phyloP scores from a whole-genome alignment of 2,888 invertebrate species.

The Drosophila paranaensis region DNA sequence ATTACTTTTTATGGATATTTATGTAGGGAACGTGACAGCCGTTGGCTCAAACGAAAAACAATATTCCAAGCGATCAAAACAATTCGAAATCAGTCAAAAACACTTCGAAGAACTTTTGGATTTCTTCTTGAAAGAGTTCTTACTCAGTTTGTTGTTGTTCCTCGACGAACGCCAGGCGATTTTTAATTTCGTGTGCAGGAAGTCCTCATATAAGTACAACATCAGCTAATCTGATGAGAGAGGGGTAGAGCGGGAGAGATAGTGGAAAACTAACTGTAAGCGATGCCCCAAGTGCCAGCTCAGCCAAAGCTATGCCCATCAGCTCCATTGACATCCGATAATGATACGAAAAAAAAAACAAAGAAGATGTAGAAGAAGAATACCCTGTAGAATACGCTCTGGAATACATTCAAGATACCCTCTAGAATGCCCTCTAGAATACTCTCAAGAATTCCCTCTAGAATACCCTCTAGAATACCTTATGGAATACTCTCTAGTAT shows the following conservation, averaged over 20 bases:
- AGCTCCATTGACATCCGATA: slow-evolving; percentile 5
- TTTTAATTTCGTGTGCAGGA: slow-evolving; percentile 61
- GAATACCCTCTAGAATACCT: too few species aligned
- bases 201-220: slow-evolving; percentile 38
- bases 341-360: not conserved
- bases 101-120: slow-evolving; percentile 36
- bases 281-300: slow-evolving; percentile 2
- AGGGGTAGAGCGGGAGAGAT: not conserved
- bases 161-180: slow-evolving; percentile 48
- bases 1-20: slow-evolving; percentile 81
- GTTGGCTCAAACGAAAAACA: slow-evolving; percentile 35
- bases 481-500: too few species aligned
- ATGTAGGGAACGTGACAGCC: slow-evolving; percentile 77
- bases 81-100: slow-evolving; percentile 21
- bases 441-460: too few species aligned
- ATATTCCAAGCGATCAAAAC: slow-evolving; percentile 19
- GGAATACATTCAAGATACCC: not conserved
- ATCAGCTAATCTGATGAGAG: slow-evolving; percentile 14
- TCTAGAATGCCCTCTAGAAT: not conserved
- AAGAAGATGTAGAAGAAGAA: too few species aligned
- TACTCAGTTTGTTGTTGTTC: not conserved
- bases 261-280: slow-evolving; percentile 7
- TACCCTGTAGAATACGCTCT: not conserved
- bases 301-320: slow-evolving; percentile 16
- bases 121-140: slow-evolving; percentile 12